Evolutionary conservation across 1,140 invertebrate genomes (phyloP), one percentile per base, ranked within the genome.

Genomic region (Metopolophium dirhodum): DNA sequence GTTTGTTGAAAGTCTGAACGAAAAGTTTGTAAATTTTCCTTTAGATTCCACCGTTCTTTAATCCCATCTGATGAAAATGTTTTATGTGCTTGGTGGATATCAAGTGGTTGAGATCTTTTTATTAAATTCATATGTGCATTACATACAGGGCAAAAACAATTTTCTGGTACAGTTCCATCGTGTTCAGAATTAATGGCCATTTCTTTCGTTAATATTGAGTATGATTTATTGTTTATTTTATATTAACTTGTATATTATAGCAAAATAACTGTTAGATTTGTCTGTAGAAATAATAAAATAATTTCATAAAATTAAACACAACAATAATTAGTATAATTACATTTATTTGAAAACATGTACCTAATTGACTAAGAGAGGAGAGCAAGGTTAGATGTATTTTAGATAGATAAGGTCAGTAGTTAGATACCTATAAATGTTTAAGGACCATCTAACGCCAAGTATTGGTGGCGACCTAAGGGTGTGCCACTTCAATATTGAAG

Each of bases 341-440:
- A 51, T 51, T 37, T 37, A 89, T 37, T 54, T 89, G 1, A 26
- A 89, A 89, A 89, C 14, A 68, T 45, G n/a, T 37, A 51, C 9
- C 41, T 41, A 41, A 90, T 90, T 45, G 11, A 61, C 1, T 2
- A 61, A 45, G 0, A 41, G 11, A 90, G 20, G 45, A 37, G 30
- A 54, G 35, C 45, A 41, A 41, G 30, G 0, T 51, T 45, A 41
- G 6, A 41, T 37, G n/a, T 82, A 35, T 37, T 92, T 92, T 51
- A 51, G 7, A 92, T 92, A 92, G 85, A 83, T 85, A 45, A 92
- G 91, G 82, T n/a, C 91, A 86, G 35, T 92, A 92, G 47, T 92
- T 49, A 83, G 18, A 82, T 85, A 37, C 37, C 37, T 49, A 22
- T 82, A n/a, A 7, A 83, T 92, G 77, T 47, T 11, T 41, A 57